Evolutionary conservation across 23 tunicate genomes (phyloP), one percentile per base, ranked within the genome.

Genomic region (Ascidia mentula): DNA sequence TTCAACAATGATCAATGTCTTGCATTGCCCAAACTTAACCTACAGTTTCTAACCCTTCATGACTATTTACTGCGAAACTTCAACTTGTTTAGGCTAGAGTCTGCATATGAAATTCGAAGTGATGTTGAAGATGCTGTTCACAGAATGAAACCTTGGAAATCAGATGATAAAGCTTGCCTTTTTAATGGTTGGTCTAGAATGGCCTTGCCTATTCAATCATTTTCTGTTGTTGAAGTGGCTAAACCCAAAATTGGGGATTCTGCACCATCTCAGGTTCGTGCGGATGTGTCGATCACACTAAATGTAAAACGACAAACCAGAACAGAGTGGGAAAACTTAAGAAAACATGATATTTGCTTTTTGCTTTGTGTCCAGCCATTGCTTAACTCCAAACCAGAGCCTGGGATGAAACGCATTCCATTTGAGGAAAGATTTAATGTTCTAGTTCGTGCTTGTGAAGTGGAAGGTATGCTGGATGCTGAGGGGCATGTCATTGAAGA

Each of bases 401-500:
- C 85, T 6, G 73, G 76, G 26, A 79, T 59, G 24, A 77, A 80
- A 28, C 75, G 73, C 28, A 45, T 88, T n/a, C 92, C 92, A 18
- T 96, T 96, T 74, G 70, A 72, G 42, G 84, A 84, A 13, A 81
- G 90, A 31, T 96, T 89, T 72, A 85, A 85, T 74, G 94, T 96
- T 31, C 78, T 87, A 28, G 99, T 96, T 15, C 87, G 99, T 0
- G 99, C 97, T n/a, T 92, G 92, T 87, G 99, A 96, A 77, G 92
- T 96, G 31, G 99, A 96, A 84, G 99, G 99, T 33, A 91, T 87
- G 96, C 77, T 96, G 33, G 99, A 96, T 84, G 76, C 75, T 30
- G 99, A 96, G 60, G 99, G 99, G 33, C 92, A 85, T 69, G 97
- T 96, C 28, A 96, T 96, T 35, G 99, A 96, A 77, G 99, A 96